Evolutionary conservation across 2,113 vertebrate genomes (phyloP), one percentile per base, ranked within the genome.

Genomic region (Colistium nudipinnis): DNA sequence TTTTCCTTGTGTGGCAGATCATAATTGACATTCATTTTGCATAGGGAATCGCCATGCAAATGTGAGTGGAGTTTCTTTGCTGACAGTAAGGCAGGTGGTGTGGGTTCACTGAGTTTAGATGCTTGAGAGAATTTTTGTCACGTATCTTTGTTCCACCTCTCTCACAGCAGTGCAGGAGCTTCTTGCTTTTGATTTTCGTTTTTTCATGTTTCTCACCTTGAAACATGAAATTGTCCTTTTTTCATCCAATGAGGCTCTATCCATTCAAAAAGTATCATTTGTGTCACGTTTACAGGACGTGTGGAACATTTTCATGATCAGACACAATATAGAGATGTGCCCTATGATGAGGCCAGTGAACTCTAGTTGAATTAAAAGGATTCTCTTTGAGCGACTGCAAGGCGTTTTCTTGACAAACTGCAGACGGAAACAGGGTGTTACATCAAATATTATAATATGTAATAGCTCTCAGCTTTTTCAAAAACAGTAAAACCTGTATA

Each of bases 341-440:
- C 4, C 48, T 25, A 62, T 25, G 38, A 78, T 70, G 63, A 61
- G 57, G 71, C 66, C 59, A 76, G 0, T 61, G 75, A 65, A 78
- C 80, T 75, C 53, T 41, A 33, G n/a, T 48, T 67, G 85, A 84
- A 82, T 87, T 82, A 68, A 71, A 76, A 68, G 79, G 36, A 84
- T 84, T 77, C 65, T 83, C 83, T 80, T 80, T 77, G 56, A 65
- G 55, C 49, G 65, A 16, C 61, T 36, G 53, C 41, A 74, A 70
- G 76, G 55, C 59, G 70, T 76, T 84, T 76, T 9, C 30, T 49
- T 28, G 60, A 80, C 66, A 62, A 31, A 49, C 43, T 66, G 31
- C 63, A 70, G 70, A 43, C 68, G 64, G 59, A 55, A 62, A 70
- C 48, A 28, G 16, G 10, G 45, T 48, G 30, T 54, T 24, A 54